Percentiles rank a stretch among this genome's conserved stretches.
Evolutionary conservation across 2,797 vertebrate species (phyloP).

Genomic region (Eleutherodactylus coqui): DNA sequence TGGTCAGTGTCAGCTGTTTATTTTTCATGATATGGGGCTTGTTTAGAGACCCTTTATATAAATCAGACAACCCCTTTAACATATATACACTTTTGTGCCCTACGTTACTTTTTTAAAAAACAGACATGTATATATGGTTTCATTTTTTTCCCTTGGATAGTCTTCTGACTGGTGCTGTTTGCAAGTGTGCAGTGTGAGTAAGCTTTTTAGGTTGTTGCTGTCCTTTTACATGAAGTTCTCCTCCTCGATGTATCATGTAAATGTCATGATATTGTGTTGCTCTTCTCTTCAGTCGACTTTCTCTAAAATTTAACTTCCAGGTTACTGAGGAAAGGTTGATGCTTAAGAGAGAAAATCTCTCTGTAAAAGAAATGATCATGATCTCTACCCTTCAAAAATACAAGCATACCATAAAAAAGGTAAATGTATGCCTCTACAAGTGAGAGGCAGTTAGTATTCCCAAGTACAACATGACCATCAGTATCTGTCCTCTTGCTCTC

Average conservation of each 20-base stretch:
- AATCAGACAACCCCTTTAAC: no score
- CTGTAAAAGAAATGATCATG: slow-evolving; percentile 64
- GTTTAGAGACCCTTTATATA: no score
- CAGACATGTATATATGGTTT: slow-evolving; percentile 4
- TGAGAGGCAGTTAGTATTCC: neutral
- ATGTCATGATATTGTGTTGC: slow-evolving; percentile 58
- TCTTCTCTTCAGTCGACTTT: slow-evolving; percentile 66
- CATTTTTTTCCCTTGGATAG: neutral
- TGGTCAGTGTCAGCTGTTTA: no score
- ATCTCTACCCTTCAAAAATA: slow-evolving; percentile 63
- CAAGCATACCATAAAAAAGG: slow-evolving; percentile 63
- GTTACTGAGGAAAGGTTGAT: slow-evolving; percentile 70
- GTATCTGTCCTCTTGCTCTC: slow-evolving; percentile 14
- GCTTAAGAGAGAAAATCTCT: slow-evolving; percentile 68
- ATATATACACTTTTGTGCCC: neutral
- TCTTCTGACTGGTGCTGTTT: neutral
- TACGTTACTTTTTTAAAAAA: neutral
- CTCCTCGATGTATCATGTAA: slow-evolving; percentile 28
- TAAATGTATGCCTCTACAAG: slow-evolving; percentile 63
- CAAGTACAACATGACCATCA: slow-evolving; percentile 41
- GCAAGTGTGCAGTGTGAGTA: neutral
- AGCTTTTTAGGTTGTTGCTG: neutral
- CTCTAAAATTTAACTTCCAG: slow-evolving; percentile 71
- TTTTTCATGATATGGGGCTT: no score
- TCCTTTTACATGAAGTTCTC: slow-evolving; percentile 9